A percentile compares a stretch with the other conserved stretches of the same genome.
phyloP scores from a whole-genome alignment of 2,113 vertebrate species.

The Ahaetulla prasina region DNA sequence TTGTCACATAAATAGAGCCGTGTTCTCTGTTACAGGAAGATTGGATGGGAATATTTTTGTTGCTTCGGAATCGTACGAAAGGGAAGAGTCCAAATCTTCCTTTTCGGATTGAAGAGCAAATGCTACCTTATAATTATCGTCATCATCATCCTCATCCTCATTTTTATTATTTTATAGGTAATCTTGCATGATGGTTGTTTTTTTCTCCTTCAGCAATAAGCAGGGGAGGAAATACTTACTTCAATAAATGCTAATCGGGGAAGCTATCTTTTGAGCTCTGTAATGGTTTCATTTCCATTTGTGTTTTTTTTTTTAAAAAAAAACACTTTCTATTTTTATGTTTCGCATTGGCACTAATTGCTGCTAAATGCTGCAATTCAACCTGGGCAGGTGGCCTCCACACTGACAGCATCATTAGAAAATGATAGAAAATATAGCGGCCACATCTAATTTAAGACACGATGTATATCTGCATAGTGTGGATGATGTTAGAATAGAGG shows the following conservation, averaged over 20 bases:
- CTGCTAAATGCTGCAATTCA: slow-evolving; percentile 53
- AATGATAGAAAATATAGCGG: slow-evolving; percentile 43
- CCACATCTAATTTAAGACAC: slow-evolving; percentile 8
- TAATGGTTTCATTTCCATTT: slow-evolving; percentile 51
- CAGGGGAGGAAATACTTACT: slow-evolving; percentile 39
- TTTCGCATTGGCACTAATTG: slow-evolving; percentile 63
- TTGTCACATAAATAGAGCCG: slow-evolving; percentile 80
- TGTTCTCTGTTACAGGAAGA: slow-evolving; percentile 70
- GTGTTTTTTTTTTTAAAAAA: not conserved
- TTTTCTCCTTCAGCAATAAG: not conserved
- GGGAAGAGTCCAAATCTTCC: slow-evolving; percentile 25
- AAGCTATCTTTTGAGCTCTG: slow-evolving; percentile 51
- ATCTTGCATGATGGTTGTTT: slow-evolving; percentile 5
- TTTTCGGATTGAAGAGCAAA: slow-evolving; percentile 40
- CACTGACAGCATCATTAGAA: slow-evolving; percentile 43
- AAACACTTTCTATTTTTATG: slow-evolving; percentile 56
- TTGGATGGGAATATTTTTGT: slow-evolving; percentile 68
- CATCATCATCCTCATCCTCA: not conserved
- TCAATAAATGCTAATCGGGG: slow-evolving; percentile 60
- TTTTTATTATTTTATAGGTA: slow-evolving; percentile 24
- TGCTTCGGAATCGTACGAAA: slow-evolving; percentile 47
- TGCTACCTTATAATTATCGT: slow-evolving; percentile 41
- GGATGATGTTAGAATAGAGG: not conserved
- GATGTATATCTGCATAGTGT: slow-evolving; percentile 1
- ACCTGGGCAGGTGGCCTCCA: slow-evolving; percentile 44